Percentiles rank a stretch among this genome's conserved stretches.
phyloP scores from a whole-genome alignment of 2,113 vertebrate species.

The Pelecanus crispus region DNA sequence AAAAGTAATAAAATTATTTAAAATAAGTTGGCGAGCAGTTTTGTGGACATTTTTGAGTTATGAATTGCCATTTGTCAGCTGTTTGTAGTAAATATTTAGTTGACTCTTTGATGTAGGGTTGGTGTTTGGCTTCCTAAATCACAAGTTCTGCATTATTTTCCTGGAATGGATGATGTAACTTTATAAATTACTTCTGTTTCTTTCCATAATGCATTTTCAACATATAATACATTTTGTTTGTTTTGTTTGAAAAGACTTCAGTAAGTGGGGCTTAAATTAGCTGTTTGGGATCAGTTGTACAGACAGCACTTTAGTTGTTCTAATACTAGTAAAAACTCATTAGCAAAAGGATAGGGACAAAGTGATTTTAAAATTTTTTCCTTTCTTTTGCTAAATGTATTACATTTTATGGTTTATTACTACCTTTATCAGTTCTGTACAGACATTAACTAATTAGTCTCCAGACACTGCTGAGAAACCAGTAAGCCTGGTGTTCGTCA shows the following conservation, averaged over 20 bases:
- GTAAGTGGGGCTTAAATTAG: neutral
- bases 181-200: conserved; percentile 8
- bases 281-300: neutral
- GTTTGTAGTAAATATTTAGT: conserved; percentile 13
- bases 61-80: conserved; percentile 25
- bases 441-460: neutral
- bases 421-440: neutral
- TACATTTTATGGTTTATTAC: neutral
- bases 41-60: neutral
- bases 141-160: conserved; percentile 28
- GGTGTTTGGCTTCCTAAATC: conserved; percentile 19
- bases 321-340: neutral
- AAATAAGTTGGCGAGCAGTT: neutral
- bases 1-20: conserved; percentile 1
- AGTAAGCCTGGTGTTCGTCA: neutral
- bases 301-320: neutral
- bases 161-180: conserved; percentile 33
- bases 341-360: neutral
- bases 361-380: neutral
- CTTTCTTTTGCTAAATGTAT: neutral
- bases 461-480: neutral
- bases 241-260: conserved; percentile 10
- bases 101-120: conserved; percentile 26
- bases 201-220: conserved; percentile 21
- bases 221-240: neutral